Evolutionary conservation across 1,140 invertebrate species (phyloP).

Genomic region (Mya arenaria): DNA sequence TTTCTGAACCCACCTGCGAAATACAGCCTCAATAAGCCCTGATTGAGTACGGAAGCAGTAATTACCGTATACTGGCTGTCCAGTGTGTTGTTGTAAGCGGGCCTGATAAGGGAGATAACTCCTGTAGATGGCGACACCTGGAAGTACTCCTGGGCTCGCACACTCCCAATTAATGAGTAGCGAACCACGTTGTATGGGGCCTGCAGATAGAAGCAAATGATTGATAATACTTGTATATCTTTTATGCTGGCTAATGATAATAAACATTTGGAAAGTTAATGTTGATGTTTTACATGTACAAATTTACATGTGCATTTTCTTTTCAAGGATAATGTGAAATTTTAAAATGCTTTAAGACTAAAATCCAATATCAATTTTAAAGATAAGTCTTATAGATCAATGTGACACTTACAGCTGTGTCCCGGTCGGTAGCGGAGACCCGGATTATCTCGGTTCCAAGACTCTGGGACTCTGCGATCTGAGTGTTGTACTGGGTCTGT

Average conservation of each 20-base stretch:
- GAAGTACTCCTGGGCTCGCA: constrained; percentile 60
- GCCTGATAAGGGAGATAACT: constrained; percentile 55
- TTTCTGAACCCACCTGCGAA: too few relatives aligned
- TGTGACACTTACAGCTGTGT: constrained; percentile 61
- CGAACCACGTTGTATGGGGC: constrained; percentile 64
- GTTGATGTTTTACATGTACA: too few relatives aligned
- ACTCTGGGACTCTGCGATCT: constrained; percentile 54
- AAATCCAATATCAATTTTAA: too few relatives aligned
- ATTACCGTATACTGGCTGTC: constrained; percentile 52
- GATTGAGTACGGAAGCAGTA: neutral
- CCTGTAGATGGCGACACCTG: constrained; percentile 59
- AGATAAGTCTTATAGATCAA: too few relatives aligned
- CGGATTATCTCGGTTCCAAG: constrained; percentile 46
- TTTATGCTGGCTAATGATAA: too few relatives aligned
- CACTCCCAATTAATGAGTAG: constrained; percentile 60
- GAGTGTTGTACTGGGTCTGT: neutral
- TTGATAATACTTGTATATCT: too few relatives aligned
- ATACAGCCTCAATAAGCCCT: too few relatives aligned
- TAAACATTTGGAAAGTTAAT: too few relatives aligned
- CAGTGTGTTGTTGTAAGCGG: constrained; percentile 54
- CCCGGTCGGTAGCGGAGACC: constrained; percentile 51
- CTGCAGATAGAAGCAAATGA: too few relatives aligned
- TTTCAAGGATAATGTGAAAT: too few relatives aligned
- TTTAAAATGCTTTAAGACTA: too few relatives aligned
- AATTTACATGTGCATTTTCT: too few relatives aligned